These are phyloP conservation scores for Gobius niger DNA, from an alignment of 2,113 vertebrate genomes.

Conservation along the genomic window DNA sequence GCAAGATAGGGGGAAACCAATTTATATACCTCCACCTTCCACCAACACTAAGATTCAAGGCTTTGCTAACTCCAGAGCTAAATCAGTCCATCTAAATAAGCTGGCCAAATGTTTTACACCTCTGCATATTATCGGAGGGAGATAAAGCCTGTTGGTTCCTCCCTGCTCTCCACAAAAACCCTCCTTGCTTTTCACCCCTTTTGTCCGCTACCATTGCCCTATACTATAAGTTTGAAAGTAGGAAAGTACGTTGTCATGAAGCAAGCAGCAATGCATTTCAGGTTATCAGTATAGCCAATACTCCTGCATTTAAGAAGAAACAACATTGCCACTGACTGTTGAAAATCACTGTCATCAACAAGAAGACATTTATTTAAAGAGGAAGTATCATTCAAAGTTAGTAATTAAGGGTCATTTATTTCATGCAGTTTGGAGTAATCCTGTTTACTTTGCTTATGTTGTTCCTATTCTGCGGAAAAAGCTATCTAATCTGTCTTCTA, in stretches of 20 bases:
- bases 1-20: constrained; percentile 76
- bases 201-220: constrained; percentile 18
- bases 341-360: too few relatives aligned
- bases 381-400: too few relatives aligned
- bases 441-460: too few relatives aligned
- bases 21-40: constrained; percentile 69
- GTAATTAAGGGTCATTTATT: too few relatives aligned
- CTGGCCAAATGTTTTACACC: constrained; percentile 77
- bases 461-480: too few relatives aligned
- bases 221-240: constrained; percentile 25
- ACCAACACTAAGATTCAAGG: constrained; percentile 52
- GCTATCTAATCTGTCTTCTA: too few relatives aligned
- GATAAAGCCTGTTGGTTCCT: constrained; percentile 67
- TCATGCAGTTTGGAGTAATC: too few relatives aligned
- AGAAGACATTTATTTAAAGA: too few relatives aligned
- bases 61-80: constrained; percentile 56
- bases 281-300: background rate
- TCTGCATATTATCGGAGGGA: constrained; percentile 68
- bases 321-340: too few relatives aligned
- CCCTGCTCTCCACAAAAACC: constrained; percentile 45
- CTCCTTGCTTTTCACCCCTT: constrained; percentile 34
- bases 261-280: background rate
- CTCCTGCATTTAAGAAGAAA: too few relatives aligned
- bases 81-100: constrained; percentile 79
- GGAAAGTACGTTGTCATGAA: background rate